A percentile compares a stretch with the other conserved stretches of the same genome.
These are phyloP conservation scores for Perognathus longimembris DNA, from an alignment of 2,113 vertebrate species.

Conservation along the genomic window DNA sequence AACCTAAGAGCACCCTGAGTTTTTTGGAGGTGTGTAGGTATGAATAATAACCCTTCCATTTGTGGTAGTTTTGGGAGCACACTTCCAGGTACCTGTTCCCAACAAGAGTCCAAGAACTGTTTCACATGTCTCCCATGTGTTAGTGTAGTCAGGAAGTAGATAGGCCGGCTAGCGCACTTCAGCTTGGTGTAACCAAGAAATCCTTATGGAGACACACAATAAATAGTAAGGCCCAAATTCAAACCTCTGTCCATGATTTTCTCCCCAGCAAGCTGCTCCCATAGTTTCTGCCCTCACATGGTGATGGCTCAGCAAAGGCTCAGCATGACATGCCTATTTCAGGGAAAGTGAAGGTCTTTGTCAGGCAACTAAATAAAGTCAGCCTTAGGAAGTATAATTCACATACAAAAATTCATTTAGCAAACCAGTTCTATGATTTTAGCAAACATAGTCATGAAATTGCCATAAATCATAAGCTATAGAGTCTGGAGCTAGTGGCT, in stretches of 20 bases:
- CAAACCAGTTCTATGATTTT: background rate
- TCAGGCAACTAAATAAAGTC: slow-evolving; percentile 9
- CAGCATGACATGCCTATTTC: background rate
- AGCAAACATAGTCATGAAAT: background rate
- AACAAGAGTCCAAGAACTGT: background rate
- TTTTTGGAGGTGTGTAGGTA: background rate
- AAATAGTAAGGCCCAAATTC: background rate
- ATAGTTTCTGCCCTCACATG: background rate
- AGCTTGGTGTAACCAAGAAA: background rate
- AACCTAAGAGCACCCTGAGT: background rate
- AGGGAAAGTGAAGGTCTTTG: background rate
- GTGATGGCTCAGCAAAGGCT: background rate
- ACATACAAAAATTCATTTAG: background rate
- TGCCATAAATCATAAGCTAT: background rate
- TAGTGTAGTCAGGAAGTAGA: background rate
- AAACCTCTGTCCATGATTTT: background rate
- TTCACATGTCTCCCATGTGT: background rate
- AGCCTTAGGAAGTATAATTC: background rate
- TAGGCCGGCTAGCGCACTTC: background rate
- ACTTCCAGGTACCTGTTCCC: background rate
- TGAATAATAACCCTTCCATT: background rate
- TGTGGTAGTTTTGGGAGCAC: background rate
- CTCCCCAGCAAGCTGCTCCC: background rate
- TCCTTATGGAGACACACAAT: background rate
- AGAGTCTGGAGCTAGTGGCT: background rate